Evolutionary conservation across 2,888 invertebrate species (phyloP).

Genomic region (Cephus spinipes): DNA sequence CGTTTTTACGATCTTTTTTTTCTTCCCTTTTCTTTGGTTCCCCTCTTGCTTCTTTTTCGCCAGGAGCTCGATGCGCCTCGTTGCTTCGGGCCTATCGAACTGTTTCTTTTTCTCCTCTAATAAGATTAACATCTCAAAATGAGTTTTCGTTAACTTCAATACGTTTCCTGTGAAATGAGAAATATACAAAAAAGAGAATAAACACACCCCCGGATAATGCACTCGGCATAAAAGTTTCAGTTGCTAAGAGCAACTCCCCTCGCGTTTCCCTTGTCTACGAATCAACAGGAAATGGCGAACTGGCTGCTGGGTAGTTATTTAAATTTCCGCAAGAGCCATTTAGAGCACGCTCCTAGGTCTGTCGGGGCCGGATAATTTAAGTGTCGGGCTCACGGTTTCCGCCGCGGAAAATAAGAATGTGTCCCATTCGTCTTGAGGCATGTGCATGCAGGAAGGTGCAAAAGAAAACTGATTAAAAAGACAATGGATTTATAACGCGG

Average conservation of each 20-base stretch:
- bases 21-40: slow-evolving; percentile 9
- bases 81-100: neutral
- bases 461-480: slow-evolving; percentile 23
- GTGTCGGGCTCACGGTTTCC: neutral
- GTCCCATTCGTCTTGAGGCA: neutral
- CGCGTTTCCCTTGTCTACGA: neutral
- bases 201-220: neutral
- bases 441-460: neutral
- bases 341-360: neutral
- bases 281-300: neutral
- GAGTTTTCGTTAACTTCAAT: neutral
- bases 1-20: slow-evolving; percentile 49
- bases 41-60: slow-evolving; percentile 12
- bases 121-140: neutral
- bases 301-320: neutral
- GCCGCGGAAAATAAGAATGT: neutral
- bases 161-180: neutral
- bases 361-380: neutral
- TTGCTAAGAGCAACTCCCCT: neutral
- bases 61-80: slow-evolving; percentile 9
- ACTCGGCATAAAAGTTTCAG: neutral
- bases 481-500: slow-evolving; percentile 55
- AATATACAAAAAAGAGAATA: neutral
- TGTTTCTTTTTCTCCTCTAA: neutral
- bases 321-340: neutral